phyloP scores from a whole-genome alignment of 2,888 invertebrate species.

The Schizaphis graminum region DNA sequence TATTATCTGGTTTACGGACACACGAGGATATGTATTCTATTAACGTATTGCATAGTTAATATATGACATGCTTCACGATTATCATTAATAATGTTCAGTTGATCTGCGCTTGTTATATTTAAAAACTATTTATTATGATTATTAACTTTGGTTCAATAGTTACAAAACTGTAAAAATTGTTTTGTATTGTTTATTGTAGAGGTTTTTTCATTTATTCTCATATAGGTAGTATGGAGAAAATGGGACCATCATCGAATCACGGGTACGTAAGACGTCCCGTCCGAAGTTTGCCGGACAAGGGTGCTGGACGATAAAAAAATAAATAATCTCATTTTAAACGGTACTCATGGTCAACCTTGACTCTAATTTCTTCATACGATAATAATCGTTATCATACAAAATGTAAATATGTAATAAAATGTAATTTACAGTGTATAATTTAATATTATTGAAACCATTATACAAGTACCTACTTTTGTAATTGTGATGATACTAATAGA shows the following conservation, averaged over 20 bases:
- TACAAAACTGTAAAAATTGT: background rate
- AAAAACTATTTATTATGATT: background rate
- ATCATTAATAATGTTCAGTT: background rate
- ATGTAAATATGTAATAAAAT: background rate
- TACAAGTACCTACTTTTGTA: background rate
- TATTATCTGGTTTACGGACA: background rate
- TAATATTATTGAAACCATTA: background rate
- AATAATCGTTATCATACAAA: background rate
- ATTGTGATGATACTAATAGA: background rate
- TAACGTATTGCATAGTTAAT: background rate
- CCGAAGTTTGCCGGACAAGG: background rate
- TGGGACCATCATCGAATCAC: background rate
- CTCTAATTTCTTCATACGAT: background rate
- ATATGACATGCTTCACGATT: background rate
- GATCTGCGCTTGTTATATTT: background rate
- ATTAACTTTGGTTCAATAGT: too few species aligned
- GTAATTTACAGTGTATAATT: background rate
- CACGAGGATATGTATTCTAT: background rate
- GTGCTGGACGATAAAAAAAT: background rate
- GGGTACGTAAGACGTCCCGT: fast-evolving
- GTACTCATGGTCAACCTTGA: background rate
- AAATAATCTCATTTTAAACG: background rate
- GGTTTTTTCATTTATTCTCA: background rate
- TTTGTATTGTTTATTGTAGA: background rate
- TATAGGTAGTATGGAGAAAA: background rate